Evolutionary conservation across 2,888 invertebrate genomes (phyloP).

Genomic region (Altica lythri): DNA sequence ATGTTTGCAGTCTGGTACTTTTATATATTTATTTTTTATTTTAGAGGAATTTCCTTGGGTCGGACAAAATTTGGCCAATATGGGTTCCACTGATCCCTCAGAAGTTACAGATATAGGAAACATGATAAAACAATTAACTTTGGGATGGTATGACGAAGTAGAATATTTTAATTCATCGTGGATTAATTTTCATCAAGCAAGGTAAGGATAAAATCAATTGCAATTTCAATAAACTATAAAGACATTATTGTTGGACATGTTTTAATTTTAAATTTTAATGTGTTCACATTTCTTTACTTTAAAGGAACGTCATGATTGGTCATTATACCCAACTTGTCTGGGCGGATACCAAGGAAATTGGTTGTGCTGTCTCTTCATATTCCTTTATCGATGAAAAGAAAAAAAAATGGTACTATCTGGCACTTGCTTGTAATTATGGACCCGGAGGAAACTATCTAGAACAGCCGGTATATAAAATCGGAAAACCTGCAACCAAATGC

Average conservation of each 20-base stretch:
- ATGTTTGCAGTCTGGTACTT: too few species aligned
- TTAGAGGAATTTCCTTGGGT: slow-evolving; percentile 47
- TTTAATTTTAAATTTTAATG: too few species aligned
- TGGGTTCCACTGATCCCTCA: slow-evolving; percentile 45
- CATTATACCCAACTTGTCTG: slow-evolving; percentile 55
- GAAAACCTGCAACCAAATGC: slow-evolving; percentile 48
- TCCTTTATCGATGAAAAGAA: slow-evolving; percentile 33
- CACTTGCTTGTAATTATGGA: slow-evolving; percentile 54
- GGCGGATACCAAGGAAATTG: slow-evolving; percentile 51
- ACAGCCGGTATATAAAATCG: slow-evolving; percentile 49
- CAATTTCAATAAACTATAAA: too few species aligned
- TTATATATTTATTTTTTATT: too few species aligned
- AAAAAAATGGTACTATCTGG: slow-evolving; percentile 46
- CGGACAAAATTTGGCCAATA: slow-evolving; percentile 52
- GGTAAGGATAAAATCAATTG: too few species aligned
- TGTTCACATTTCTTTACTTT: slow-evolving; percentile 24
- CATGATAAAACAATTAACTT: slow-evolving; percentile 45
- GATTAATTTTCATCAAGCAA: slow-evolving; percentile 2
- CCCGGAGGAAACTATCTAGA: slow-evolving; percentile 53
- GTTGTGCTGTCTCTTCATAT: slow-evolving; percentile 51
- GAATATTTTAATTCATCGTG: slow-evolving; percentile 36
- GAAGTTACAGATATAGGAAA: slow-evolving; percentile 41
- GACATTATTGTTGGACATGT: too few species aligned
- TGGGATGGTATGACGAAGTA: slow-evolving; percentile 54
- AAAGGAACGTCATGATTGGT: slow-evolving; percentile 47